Conservation (phyloP, 2,797 vertebrate species). For the Prionace glauca region DNA sequence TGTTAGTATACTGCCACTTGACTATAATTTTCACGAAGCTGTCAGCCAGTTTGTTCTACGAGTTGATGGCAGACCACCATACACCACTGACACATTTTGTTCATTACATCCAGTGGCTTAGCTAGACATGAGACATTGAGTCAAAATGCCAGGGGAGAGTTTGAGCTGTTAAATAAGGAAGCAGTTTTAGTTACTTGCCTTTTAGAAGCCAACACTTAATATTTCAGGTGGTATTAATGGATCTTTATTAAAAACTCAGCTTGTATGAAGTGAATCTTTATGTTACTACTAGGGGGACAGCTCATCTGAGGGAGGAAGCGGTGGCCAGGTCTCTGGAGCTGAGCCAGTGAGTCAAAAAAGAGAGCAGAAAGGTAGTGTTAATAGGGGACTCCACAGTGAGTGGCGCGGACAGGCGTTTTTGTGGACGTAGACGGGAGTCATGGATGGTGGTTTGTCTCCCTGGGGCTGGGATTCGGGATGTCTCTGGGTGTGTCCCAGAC, state of each 20-base stretch:
- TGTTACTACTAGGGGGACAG: too few species aligned
- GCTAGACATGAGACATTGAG: neutral
- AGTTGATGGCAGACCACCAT: neutral
- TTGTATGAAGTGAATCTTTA: neutral
- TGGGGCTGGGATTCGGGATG: too few species aligned
- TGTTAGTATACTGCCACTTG: neutral
- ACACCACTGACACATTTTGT: neutral
- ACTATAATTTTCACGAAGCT: neutral
- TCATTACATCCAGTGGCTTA: neutral
- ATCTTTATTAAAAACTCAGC: neutral
- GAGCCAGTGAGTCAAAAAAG: too few species aligned
- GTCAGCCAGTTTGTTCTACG: neutral
- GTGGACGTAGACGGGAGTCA: too few species aligned
- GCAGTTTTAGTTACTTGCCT: neutral
- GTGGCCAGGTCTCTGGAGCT: too few species aligned
- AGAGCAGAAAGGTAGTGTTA: too few species aligned
- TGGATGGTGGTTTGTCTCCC: too few species aligned
- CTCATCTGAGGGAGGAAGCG: too few species aligned
- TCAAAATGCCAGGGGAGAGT: neutral
- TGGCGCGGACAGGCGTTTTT: too few species aligned
- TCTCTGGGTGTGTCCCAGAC: too few species aligned
- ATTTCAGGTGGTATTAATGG: neutral
- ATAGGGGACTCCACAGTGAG: too few species aligned
- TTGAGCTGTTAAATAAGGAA: neutral
- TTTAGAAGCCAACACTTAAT: neutral